Evolutionary conservation across 1,140 invertebrate genomes (phyloP), one percentile per base, ranked within the genome.

Genomic region (Spodoptera frugiperda): DNA sequence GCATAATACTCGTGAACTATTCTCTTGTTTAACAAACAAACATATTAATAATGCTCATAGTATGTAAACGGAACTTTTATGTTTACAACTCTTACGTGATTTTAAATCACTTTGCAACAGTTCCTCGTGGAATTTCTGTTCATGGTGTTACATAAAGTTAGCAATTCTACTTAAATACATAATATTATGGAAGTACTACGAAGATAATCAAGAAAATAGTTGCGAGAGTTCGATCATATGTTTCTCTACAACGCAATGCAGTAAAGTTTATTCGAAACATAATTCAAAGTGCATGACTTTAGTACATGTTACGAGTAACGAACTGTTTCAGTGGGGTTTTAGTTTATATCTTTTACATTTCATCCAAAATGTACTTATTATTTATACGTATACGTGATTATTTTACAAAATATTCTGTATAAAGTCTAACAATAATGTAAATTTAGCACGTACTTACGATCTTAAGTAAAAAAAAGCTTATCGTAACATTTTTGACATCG

Each of bases 401-500:
- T 25, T 55, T 17, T 55, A 19, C 15, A 21, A 54, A 55, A 21
- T 21, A 55, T 17, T 17, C n/a, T 17, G 15, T 54, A 55, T n/a
- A 55, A 4, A 19, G 54, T 17, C 19, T 21, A 25, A 55, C 8
- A 21, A 25, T 33, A 65, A 65, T 65, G 9, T 12, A 30, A 51
- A 51, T 25, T 15, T n/a, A 68, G n/a, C 19, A 53, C 48, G 48
- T 53, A 33, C 51, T 49, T 21, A 4, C 44, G 30, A 15, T 0
- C 8, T 49, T 44, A 11, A 25, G 21, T 33, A 30, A 33, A 48
- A 14, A 68, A 71, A 15, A 55, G 1, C 48, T 15, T n/a, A 10
- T 53, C 65, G 14, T 17, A 21, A 65, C 46, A 49, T 49, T 68
- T 17, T 9, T 71, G 25, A 71, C 48, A 49, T 21, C 17, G 68